Base-by-base conservation (phyloP, 2,797 vertebrate genomes). In the Garrulus glandarius region DNA sequence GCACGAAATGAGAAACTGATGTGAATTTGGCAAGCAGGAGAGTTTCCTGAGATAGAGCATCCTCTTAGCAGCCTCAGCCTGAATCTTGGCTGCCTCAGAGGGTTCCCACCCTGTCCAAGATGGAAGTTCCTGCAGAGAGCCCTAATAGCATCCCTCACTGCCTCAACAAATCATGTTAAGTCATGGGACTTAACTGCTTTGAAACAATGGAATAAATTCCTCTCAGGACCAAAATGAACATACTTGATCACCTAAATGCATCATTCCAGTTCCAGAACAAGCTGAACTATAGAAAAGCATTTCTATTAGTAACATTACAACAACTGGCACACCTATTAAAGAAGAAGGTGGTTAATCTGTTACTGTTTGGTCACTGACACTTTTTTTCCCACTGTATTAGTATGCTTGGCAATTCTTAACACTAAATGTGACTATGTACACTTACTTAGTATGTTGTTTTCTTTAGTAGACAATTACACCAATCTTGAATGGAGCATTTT, bases 401-500 rank as follows among this genome's bases (percentile, higher is more conserved):
- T 80, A 72, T 87, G 84, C 89, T 86, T 94, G 91, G 83, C 72
- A 83, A 63, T 96, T 94, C 87, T 91, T 87, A 84, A 82, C 23
- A 16, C 24, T 56, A 57, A 53, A 22, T 85, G 71, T 87, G 63
- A 84, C 52, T 92, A 23, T 79, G 9, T 96, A 50, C 59, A 78
- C 77, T 65, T 87, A 83, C 18, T 84, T 52, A 43, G 55, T 85
- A 15, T 72, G 20, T 92, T 97, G 81, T 79, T 93, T 96, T 91
- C 59, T 82, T 84, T 80, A 85, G 72, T 26, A 93, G 75, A 86
- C 94, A 97, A 88, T 97, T 96, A 91, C 52, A 78, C 39, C 81
- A 76, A 82, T 43, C 76, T 95, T 97, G 95, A 96, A 94, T 77
- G 49, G 63, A 87, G 68, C 79, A 37, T 81, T 88, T 96, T 69